A percentile compares a stretch with the other conserved stretches of the same genome.
Evolutionary conservation across 1,140 invertebrate genomes (phyloP).

Genomic region (Zaprionus inermis): DNA sequence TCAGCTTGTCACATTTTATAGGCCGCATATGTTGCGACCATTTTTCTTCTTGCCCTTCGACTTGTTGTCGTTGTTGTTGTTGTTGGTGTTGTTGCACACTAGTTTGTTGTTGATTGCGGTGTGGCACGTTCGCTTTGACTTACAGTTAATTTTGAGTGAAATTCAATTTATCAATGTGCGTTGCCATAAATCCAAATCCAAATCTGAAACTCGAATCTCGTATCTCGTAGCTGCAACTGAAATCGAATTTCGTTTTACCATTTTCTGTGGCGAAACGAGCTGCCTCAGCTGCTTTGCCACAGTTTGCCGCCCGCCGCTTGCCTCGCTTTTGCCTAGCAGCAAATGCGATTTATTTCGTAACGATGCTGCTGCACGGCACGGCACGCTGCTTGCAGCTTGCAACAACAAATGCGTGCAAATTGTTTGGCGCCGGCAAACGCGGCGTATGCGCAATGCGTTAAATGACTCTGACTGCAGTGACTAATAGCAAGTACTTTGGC

Average conservation of each 20-base stretch:
- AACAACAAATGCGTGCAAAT: constrained; percentile 54
- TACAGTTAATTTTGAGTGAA: constrained; percentile 80
- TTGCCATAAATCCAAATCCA: constrained; percentile 72
- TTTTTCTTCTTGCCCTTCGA: constrained; percentile 35
- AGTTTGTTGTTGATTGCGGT: constrained; percentile 39
- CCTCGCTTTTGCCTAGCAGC: too few species aligned
- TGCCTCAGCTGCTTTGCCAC: too few species aligned
- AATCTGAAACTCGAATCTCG: constrained; percentile 8
- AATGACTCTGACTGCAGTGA: constrained; percentile 58
- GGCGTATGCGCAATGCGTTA: constrained; percentile 64
- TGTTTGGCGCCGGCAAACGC: constrained; percentile 44
- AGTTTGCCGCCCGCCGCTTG: too few species aligned
- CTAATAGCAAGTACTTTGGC: constrained; percentile 8
- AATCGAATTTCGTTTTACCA: constrained; percentile 49
- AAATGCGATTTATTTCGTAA: constrained; percentile 63
- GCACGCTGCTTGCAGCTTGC: constrained; percentile 35
- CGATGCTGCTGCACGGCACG: constrained; percentile 31
- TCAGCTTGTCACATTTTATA: constrained; percentile 73
- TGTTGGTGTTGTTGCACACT: constrained; percentile 1
- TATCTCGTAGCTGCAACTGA: too few species aligned
- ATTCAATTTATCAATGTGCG: constrained; percentile 80
- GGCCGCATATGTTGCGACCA: constrained; percentile 67
- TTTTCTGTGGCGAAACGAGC: constrained; percentile 58
- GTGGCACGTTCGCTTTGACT: constrained; percentile 67
- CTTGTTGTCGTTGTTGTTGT: constrained; percentile 24